Percentiles rank a stretch among this genome's conserved stretches.
Evolutionary conservation across 2,888 invertebrate species (phyloP).

Genomic region (Melangyna quadrimaculata): DNA sequence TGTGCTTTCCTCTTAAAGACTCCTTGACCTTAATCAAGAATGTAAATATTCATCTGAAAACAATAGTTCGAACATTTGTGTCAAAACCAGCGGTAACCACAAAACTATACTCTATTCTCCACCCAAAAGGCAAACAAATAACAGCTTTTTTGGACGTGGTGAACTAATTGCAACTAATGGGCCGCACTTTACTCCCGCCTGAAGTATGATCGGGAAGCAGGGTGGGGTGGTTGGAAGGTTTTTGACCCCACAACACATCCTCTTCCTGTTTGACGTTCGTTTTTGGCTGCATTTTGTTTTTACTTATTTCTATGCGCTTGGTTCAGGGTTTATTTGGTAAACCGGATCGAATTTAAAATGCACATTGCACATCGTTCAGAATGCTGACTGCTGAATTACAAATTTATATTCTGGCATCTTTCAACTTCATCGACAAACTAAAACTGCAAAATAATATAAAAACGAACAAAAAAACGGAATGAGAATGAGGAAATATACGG

Average conservation of each 20-base stretch:
- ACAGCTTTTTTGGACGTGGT: not conserved
- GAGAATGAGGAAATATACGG: not conserved
- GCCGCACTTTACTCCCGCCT: constrained; percentile 62
- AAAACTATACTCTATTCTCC: not conserved
- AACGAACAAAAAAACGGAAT: not conserved
- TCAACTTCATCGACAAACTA: constrained; percentile 63
- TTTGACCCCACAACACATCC: not conserved
- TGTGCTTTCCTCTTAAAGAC: not conserved
- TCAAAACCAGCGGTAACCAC: not conserved
- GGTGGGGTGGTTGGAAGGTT: not conserved
- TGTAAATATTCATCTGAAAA: not conserved
- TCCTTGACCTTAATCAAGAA: not conserved
- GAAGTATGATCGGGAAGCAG: too few relatives aligned
- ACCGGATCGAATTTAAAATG: constrained; percentile 68
- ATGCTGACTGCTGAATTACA: constrained; percentile 70
- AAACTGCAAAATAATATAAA: constrained; percentile 64
- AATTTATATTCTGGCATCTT: constrained; percentile 67
- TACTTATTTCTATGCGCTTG: constrained; percentile 23
- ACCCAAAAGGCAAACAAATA: not conserved
- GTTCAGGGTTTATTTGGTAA: constrained; percentile 61
- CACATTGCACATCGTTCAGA: constrained; percentile 64
- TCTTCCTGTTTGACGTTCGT: not conserved
- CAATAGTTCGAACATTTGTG: not conserved
- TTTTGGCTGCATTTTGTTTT: constrained; percentile 40
- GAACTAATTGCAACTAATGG: constrained; percentile 72